phyloP scores from a whole-genome alignment of 1,140 invertebrate genomes.

The Drosophila truncata region DNA sequence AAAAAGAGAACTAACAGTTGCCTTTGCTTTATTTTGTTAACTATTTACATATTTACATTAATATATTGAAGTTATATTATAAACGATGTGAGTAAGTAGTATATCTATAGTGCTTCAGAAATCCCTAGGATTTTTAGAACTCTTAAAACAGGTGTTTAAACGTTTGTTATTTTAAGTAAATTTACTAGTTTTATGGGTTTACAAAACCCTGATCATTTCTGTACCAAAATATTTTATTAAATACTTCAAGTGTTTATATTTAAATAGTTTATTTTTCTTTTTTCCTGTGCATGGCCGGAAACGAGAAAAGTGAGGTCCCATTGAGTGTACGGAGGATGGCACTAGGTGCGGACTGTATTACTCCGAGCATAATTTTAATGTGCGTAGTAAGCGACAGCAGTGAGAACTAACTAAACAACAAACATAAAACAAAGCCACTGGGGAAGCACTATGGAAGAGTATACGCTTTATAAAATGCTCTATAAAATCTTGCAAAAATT shows the following conservation, averaged over 20 bases:
- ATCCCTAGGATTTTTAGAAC: no score
- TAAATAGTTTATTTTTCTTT: not conserved
- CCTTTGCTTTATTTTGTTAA: not conserved
- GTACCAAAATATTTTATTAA: not conserved
- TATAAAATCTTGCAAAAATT: not conserved
- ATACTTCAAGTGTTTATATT: no score
- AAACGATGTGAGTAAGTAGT: no score
- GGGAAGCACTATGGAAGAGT: not conserved
- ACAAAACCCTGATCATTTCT: not conserved
- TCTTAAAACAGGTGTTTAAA: no score
- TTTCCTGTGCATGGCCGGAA: not conserved
- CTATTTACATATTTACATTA: not conserved
- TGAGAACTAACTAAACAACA: constrained; percentile 61
- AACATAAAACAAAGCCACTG: constrained; percentile 51
- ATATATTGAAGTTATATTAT: no score
- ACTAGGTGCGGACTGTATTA: constrained; percentile 69
- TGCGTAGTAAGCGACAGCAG: constrained; percentile 47
- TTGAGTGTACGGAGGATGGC: not conserved
- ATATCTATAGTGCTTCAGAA: no score
- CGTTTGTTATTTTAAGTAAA: no score
- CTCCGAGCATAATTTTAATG: constrained; percentile 77
- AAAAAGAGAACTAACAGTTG: not conserved
- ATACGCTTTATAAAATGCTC: constrained; percentile 6
- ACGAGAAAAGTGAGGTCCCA: not conserved
- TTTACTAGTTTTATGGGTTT: no score